A percentile compares a stretch with the other conserved stretches of the same genome.
These are phyloP conservation scores for Pagrus major DNA, from an alignment of 2,113 vertebrate species.

Conservation along the genomic window DNA sequence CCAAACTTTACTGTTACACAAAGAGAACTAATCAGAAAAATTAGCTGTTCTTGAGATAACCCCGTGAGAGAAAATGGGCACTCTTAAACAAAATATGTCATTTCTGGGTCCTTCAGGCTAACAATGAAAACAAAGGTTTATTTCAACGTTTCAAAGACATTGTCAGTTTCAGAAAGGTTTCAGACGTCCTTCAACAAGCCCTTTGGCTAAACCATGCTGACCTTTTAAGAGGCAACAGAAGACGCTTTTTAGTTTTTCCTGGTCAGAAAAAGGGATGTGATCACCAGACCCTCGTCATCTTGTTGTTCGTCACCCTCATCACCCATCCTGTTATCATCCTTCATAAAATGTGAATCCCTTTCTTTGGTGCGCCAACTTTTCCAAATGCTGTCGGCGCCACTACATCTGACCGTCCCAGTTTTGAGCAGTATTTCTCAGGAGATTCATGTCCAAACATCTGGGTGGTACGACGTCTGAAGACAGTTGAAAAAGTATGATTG, in stretches of 20 bases:
- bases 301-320: background rate
- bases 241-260: background rate
- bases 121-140: too few relatives aligned
- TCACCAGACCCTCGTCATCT: background rate
- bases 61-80: background rate
- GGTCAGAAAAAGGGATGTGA: background rate
- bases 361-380: background rate
- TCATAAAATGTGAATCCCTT: background rate
- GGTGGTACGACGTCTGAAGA: background rate
- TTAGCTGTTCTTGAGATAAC: background rate
- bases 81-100: too few relatives aligned
- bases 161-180: too few relatives aligned
- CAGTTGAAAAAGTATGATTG: background rate
- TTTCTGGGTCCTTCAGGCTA: too few relatives aligned
- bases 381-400: background rate
- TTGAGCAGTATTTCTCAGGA: background rate
- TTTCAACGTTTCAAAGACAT: too few relatives aligned
- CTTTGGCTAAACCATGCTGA: background rate
- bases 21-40: slow-evolving; percentile 18
- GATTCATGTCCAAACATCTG: background rate
- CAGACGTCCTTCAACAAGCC: background rate
- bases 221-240: background rate
- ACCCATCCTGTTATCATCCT: background rate
- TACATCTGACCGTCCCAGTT: background rate
- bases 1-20: slow-evolving; percentile 27